A percentile compares a stretch with the other conserved stretches of the same genome.
Conservation (phyloP, 2,797 vertebrate genomes). For the Acropternis orthonyx region DNA sequence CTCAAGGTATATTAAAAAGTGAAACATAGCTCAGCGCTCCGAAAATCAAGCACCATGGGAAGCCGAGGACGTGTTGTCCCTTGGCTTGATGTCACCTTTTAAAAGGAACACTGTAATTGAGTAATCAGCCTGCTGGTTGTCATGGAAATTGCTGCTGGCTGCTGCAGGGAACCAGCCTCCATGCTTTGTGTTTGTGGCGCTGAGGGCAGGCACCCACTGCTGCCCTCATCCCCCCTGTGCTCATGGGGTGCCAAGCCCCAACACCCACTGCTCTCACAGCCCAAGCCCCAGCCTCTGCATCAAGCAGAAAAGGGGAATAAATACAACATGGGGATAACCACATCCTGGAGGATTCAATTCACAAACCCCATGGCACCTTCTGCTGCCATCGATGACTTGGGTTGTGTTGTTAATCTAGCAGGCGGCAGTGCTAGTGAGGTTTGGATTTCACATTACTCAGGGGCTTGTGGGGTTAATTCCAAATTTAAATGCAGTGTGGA, state of each 20-base stretch:
- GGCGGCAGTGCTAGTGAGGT: rapidly evolving
- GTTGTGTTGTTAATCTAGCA: not conserved
- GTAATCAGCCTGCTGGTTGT: slow-evolving; percentile 62
- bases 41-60: slow-evolving; percentile 10
- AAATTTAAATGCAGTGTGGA: not conserved
- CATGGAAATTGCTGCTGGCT: slow-evolving; percentile 53
- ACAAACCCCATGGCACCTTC: not conserved
- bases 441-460: not conserved
- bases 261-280: not conserved
- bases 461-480: not conserved
- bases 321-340: not conserved
- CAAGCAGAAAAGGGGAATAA: not conserved
- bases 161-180: slow-evolving; percentile 24
- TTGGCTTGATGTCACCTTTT: slow-evolving; percentile 36
- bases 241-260: not conserved
- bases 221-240: not conserved
- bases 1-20: slow-evolving; percentile 41
- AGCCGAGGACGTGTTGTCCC: slow-evolving; percentile 8
- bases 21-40: slow-evolving; percentile 6
- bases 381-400: rapidly evolving
- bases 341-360: not conserved
- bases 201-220: not conserved
- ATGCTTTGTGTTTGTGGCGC: not conserved
- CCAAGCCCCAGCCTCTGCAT: not conserved
- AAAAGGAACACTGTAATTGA: slow-evolving; percentile 53